Percentiles rank a stretch among this genome's conserved stretches.
phyloP scores from a whole-genome alignment of 2,888 invertebrate species.

The Choreutis nemorana region DNA sequence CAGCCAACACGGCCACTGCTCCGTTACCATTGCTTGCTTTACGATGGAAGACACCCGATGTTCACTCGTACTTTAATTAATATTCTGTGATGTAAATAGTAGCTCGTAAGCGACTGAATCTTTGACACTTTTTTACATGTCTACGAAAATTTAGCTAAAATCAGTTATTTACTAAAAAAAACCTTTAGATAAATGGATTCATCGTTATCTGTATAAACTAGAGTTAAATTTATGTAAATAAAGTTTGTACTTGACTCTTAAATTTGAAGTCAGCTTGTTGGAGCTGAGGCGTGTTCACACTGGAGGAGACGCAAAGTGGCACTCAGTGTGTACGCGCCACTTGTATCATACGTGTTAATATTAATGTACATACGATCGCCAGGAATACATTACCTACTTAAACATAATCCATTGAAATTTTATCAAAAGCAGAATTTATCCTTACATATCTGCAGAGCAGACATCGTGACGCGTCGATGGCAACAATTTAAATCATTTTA shows the following conservation, averaged over 20 bases:
- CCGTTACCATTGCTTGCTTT: too few species aligned
- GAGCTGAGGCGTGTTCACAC: background rate
- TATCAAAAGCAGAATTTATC: too few species aligned
- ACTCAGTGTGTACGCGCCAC: background rate
- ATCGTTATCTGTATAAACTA: conserved; percentile 34
- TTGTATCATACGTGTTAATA: too few species aligned
- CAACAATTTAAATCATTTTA: too few species aligned
- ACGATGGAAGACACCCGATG: too few species aligned
- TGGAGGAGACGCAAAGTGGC: background rate
- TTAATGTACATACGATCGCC: too few species aligned
- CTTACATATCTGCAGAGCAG: too few species aligned
- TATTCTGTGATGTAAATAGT: conserved; percentile 51
- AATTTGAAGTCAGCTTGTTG: conserved; percentile 21
- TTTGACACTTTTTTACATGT: conserved; percentile 65
- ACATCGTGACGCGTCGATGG: too few species aligned
- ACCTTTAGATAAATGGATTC: conserved; percentile 26
- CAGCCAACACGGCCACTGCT: too few species aligned
- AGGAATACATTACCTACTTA: too few species aligned
- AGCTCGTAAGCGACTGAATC: conserved; percentile 54
- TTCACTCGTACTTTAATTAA: conserved; percentile 9
- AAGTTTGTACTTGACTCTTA: conserved; percentile 40
- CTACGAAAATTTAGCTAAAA: conserved; percentile 35
- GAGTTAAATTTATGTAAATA: conserved; percentile 41
- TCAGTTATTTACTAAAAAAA: conserved; percentile 21
- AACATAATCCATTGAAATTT: too few species aligned